These are phyloP conservation scores for Accipiter virgatus DNA, from an alignment of 2,113 vertebrate genomes.

Conservation along the genomic window DNA sequence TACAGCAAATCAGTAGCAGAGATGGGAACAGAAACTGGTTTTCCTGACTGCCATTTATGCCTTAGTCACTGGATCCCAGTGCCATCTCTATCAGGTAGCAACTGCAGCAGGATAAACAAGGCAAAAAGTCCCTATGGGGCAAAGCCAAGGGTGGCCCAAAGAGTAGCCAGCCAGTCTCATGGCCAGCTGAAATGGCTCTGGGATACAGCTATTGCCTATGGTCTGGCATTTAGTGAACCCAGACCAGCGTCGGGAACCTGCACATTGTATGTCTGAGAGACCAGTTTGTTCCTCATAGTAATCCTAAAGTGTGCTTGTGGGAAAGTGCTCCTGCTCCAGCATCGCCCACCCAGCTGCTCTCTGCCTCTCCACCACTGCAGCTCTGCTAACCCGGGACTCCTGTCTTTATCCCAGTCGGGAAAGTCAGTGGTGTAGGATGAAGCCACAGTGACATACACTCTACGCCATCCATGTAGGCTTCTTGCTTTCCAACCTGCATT, in stretches of 20 bases:
- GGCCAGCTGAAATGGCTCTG: not conserved
- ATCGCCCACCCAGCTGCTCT: not conserved
- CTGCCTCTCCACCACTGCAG: not conserved
- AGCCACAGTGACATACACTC: not conserved
- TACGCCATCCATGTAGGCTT: not conserved
- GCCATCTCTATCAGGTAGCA: not conserved
- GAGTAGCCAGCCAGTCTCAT: too few species aligned
- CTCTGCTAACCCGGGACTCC: not conserved
- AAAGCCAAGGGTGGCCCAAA: not conserved
- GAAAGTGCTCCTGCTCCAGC: not conserved
- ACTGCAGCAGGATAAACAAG: not conserved
- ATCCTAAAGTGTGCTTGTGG: not conserved
- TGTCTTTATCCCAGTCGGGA: not conserved
- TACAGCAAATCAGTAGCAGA: not conserved
- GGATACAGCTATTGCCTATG: not conserved
- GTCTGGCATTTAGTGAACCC: not conserved
- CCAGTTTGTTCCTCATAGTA: not conserved
- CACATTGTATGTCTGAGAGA: fast-evolving
- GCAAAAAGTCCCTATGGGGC: not conserved
- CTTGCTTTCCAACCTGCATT: not conserved
- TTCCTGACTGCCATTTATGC: not conserved
- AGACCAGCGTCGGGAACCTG: not conserved
- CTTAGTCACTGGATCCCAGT: not conserved
- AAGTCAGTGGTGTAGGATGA: not conserved
- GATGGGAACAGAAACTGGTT: conserved; percentile 36